Evolutionary conservation across 1,140 invertebrate species (phyloP).

Genomic region (Monomorium pharaonis): DNA sequence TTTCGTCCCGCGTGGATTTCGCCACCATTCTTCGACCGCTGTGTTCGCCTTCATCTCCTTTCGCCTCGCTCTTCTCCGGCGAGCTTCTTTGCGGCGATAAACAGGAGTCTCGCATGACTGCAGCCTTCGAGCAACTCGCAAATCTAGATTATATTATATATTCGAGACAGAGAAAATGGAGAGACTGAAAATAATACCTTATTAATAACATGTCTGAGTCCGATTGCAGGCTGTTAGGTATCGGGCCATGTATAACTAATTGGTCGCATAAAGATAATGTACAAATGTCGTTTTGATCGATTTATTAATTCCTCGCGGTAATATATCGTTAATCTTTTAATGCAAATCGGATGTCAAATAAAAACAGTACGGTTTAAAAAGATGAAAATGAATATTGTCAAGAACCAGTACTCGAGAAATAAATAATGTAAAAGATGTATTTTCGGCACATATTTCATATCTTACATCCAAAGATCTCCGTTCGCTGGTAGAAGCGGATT

Average conservation of each 20-base stretch:
- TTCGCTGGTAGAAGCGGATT: constrained; percentile 23
- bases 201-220: constrained; percentile 42
- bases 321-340: constrained; percentile 10
- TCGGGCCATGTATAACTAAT: constrained; percentile 39
- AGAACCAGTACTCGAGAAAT: not conserved
- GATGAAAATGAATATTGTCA: not conserved
- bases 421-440: not conserved
- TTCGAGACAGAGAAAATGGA: not conserved
- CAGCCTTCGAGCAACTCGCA: not conserved
- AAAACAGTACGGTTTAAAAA: not conserved
- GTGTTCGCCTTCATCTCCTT: not conserved
- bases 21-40: not conserved
- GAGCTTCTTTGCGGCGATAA: constrained; percentile 4
- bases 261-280: not conserved
- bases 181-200: constrained; percentile 39
- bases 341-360: not conserved
- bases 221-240: constrained; percentile 24
- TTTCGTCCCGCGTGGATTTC: not conserved
- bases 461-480: constrained; percentile 23
- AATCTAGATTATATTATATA: constrained; percentile 37
- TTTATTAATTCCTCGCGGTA: constrained; percentile 14
- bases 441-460: not conserved
- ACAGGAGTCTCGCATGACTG: constrained; percentile 19
- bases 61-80: not conserved
- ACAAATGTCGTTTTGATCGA: constrained; percentile 28